Conservation (phyloP, 2,113 vertebrate genomes). For the Galemys pyrenaicus region DNA sequence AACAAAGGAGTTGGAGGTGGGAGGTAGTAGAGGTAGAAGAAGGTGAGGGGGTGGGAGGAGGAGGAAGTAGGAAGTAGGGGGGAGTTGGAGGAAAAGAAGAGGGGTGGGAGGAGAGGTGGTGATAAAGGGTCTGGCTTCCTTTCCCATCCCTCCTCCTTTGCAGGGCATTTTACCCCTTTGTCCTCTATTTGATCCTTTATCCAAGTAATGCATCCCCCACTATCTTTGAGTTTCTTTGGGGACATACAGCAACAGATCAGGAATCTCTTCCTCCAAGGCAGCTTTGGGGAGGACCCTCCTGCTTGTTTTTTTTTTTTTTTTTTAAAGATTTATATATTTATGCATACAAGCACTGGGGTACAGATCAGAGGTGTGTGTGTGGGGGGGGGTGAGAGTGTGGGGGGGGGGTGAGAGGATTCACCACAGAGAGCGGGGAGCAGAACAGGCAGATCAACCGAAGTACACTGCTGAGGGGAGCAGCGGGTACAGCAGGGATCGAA, state of each 20-base stretch:
- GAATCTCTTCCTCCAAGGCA: neutral
- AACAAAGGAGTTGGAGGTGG: fast-evolving
- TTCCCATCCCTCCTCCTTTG: neutral
- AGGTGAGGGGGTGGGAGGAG: neutral
- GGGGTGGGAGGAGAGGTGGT: neutral
- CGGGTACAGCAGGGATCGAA: too few species aligned
- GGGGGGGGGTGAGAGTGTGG: too few species aligned
- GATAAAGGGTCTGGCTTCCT: neutral
- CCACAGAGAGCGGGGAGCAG: too few species aligned
- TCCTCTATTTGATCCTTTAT: neutral
- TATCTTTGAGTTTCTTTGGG: neutral
- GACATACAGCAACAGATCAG: fast-evolving
- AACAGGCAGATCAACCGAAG: too few species aligned
- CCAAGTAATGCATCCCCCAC: neutral
- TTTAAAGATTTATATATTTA: too few species aligned
- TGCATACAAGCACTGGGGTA: too few species aligned
- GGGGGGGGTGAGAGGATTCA: too few species aligned
- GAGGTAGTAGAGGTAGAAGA: too few species aligned
- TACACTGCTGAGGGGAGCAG: too few species aligned
- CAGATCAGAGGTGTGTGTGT: too few species aligned
- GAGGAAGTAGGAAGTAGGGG: neutral
- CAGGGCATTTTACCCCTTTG: neutral
- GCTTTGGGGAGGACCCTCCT: neutral
- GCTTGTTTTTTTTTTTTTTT: too few species aligned
- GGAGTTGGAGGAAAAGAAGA: neutral